A percentile compares a stretch with the other conserved stretches of the same genome.
Conservation (phyloP, 2,888 invertebrate genomes). For the Pemphredon lugubris region DNA sequence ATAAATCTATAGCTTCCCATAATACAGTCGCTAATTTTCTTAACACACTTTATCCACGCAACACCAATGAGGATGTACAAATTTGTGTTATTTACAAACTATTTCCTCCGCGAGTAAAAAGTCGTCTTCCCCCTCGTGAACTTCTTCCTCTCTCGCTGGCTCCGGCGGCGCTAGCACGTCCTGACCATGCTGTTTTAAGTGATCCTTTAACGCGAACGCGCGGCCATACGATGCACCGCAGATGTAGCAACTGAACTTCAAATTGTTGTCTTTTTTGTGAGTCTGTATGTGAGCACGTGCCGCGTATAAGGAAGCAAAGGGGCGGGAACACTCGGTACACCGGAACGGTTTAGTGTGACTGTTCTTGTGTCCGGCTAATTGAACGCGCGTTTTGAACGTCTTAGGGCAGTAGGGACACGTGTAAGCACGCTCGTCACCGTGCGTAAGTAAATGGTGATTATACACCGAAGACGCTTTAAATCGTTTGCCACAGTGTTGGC, state of each 20-base stretch:
- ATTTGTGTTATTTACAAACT: conserved; percentile 51
- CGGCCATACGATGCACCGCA: conserved; percentile 91
- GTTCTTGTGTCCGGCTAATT: conserved; percentile 90
- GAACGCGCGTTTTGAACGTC: conserved; percentile 90
- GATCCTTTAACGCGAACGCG: conserved; percentile 88
- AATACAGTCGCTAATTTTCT: conserved; percentile 40
- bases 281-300: conserved; percentile 90
- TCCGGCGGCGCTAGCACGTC: conserved; percentile 77
- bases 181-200: conserved; percentile 86
- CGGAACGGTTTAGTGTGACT: conserved; percentile 91
- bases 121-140: conserved; percentile 72
- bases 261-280: conserved; percentile 86
- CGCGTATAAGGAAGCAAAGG: conserved; percentile 90
- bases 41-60: conserved; percentile 36
- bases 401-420: conserved; percentile 90
- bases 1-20: conserved; percentile 32
- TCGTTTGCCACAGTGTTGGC: conserved; percentile 87
- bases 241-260: conserved; percentile 86
- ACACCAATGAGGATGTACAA: conserved; percentile 31
- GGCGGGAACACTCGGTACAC: conserved; percentile 88
- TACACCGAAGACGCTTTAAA: conserved; percentile 91
- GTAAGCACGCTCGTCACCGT: conserved; percentile 89
- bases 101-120: conserved; percentile 73
- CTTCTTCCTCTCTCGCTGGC: conserved; percentile 75
- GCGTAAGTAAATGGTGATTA: conserved; percentile 89